Percentiles rank a stretch among this genome's conserved stretches.
phyloP scores from a whole-genome alignment of 2,113 vertebrate genomes.

The Leptosomus discolor region DNA sequence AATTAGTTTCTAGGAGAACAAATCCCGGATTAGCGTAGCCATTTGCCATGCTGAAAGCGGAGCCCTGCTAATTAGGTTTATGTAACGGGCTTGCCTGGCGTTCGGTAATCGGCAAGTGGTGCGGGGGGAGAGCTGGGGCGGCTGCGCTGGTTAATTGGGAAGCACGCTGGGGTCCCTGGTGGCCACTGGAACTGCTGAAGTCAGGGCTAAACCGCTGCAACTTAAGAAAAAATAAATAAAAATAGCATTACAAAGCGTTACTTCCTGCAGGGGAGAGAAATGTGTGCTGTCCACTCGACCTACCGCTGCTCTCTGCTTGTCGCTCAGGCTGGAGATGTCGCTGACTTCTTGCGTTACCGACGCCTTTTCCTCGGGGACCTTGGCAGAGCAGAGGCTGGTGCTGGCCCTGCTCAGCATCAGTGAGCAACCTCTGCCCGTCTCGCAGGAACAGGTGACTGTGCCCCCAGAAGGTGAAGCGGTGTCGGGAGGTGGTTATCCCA shows the following conservation, averaged over 20 bases:
- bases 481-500: fast-evolving
- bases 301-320: fast-evolving
- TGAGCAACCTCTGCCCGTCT: background rate
- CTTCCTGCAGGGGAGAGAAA: fast-evolving
- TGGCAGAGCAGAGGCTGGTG: background rate
- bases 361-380: fast-evolving
- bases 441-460: fast-evolving
- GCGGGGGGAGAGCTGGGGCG: background rate
- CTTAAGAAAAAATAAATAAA: background rate
- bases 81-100: background rate
- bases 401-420: background rate
- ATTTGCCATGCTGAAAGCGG: background rate
- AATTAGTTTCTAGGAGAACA: conserved; percentile 15
- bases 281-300: fast-evolving
- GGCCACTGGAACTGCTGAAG: background rate
- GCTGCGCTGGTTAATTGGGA: background rate
- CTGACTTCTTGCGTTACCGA: background rate
- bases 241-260: fast-evolving
- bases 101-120: background rate
- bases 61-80: conserved; percentile 54
- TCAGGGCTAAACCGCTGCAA: background rate
- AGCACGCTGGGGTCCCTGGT: background rate
- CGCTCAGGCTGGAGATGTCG: background rate
- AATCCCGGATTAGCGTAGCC: conserved; percentile 45
- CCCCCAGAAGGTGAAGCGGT: fast-evolving